These are phyloP conservation scores for Lymantria dispar DNA, from an alignment of 2,888 invertebrate genomes.

Conservation along the genomic window DNA sequence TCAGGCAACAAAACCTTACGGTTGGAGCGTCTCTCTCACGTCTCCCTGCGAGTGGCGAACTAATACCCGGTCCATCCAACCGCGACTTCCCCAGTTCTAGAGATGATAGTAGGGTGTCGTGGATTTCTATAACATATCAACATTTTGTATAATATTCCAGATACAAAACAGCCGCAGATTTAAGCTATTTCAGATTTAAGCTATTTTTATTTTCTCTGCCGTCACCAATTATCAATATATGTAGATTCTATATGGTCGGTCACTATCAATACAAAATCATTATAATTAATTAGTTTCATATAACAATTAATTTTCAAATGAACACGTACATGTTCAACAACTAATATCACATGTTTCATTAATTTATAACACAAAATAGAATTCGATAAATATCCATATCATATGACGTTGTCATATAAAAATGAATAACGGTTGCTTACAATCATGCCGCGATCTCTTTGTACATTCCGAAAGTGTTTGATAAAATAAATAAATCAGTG, in stretches of 20 bases:
- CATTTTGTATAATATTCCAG: too few relatives aligned
- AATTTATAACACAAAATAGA: neutral
- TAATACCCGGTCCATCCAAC: too few relatives aligned
- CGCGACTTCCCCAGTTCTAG: too few relatives aligned
- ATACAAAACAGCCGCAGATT: too few relatives aligned
- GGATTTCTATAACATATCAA: too few relatives aligned
- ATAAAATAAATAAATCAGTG: conserved; percentile 70
- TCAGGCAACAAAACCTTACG: too few relatives aligned
- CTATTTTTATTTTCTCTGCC: too few relatives aligned
- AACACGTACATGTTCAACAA: neutral
- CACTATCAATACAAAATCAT: neutral
- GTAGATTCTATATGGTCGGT: neutral
- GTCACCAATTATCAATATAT: too few relatives aligned
- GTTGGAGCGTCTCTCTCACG: too few relatives aligned
- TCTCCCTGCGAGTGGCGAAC: too few relatives aligned
- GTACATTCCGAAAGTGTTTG: conserved; percentile 53
- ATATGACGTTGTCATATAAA: conserved; percentile 31
- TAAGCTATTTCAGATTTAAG: too few relatives aligned
- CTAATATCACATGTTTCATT: neutral
- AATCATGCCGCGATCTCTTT: conserved; percentile 31
- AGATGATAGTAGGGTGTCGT: too few relatives aligned
- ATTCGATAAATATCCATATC: conserved; percentile 30
- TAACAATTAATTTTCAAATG: neutral
- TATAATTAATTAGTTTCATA: neutral
- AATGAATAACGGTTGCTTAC: conserved; percentile 16